Conservation (phyloP, 2,797 vertebrate genomes). For the Acanthurus lineatus region DNA sequence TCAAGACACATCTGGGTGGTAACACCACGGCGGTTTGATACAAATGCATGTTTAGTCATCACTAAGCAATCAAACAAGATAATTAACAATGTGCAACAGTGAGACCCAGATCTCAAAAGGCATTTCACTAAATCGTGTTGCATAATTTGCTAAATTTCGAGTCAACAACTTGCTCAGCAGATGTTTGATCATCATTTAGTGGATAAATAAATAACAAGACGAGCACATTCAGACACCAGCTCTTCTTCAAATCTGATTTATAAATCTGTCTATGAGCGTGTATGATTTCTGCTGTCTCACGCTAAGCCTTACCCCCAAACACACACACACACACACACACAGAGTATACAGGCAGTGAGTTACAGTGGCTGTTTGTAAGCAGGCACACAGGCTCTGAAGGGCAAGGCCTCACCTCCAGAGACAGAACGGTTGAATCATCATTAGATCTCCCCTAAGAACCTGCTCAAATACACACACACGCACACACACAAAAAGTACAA, state of each 20-base stretch:
- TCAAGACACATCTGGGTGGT: slow-evolving; percentile 62
- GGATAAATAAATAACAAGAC: slow-evolving; percentile 26
- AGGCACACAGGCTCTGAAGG: slow-evolving; percentile 59
- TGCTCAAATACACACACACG: slow-evolving; percentile 35
- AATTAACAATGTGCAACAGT: slow-evolving; percentile 25
- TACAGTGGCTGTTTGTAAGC: slow-evolving; percentile 49
- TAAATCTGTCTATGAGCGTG: slow-evolving; percentile 25
- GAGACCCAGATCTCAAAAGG: slow-evolving; percentile 31
- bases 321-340: slow-evolving; percentile 15
- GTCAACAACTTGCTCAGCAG: slow-evolving; percentile 32
- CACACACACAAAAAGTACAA: background rate
- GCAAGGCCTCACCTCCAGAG: slow-evolving; percentile 67
- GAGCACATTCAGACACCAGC: slow-evolving; percentile 7
- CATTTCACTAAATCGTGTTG: slow-evolving; percentile 47
- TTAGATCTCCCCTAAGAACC: slow-evolving; percentile 60
- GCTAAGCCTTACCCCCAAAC: slow-evolving; percentile 14
- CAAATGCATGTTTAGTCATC: slow-evolving; percentile 56
- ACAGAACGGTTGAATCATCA: slow-evolving; percentile 76
- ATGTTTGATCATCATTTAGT: slow-evolving; percentile 42
- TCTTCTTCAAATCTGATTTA: slow-evolving; percentile 33
- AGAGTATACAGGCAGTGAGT: slow-evolving; percentile 16
- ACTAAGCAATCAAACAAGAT: slow-evolving; percentile 50
- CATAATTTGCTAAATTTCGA: slow-evolving; percentile 28
- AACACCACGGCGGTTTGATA: slow-evolving; percentile 36
- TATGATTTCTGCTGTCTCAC: slow-evolving; percentile 68